Conservation (phyloP, 2,797 vertebrate species). For the Lutjanus campechanus region DNA sequence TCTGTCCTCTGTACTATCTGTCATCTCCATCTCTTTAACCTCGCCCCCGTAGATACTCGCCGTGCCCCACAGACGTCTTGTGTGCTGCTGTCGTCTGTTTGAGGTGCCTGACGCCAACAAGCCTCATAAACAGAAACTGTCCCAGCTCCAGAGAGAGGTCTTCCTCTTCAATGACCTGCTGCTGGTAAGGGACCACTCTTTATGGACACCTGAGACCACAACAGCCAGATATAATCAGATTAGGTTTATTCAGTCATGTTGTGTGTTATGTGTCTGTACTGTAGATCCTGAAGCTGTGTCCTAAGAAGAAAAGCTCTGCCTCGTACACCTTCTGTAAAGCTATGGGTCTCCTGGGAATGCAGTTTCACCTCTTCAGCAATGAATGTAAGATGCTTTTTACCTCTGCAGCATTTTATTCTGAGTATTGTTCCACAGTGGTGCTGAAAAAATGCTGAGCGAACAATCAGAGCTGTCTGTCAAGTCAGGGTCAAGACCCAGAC, state of each 20-base stretch:
- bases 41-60: conserved; percentile 90
- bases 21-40: conserved; percentile 64
- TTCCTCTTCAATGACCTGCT: conserved; percentile 99
- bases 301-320: conserved; percentile 97
- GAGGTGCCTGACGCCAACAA: conserved; percentile 98
- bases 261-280: conserved; percentile 31
- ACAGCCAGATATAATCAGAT: background rate
- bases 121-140: conserved; percentile 98
- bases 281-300: conserved; percentile 97
- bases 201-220: background rate
- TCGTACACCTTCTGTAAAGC: conserved; percentile 98
- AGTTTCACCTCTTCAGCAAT: conserved; percentile 98
- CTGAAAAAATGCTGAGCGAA: conserved; percentile 56
- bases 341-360: conserved; percentile 95
- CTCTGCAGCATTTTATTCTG: conserved; percentile 47
- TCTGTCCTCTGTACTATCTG: conserved; percentile 46
- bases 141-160: conserved; percentile 96
- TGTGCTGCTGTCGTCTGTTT: conserved; percentile 98
- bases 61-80: conserved; percentile 95
- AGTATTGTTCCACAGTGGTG: conserved; percentile 7
- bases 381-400: conserved; percentile 90
- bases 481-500: conserved; percentile 27
- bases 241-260: conserved; percentile 2
- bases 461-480: conserved; percentile 29
- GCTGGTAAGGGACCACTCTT: conserved; percentile 87